Evolutionary conservation across 2,888 invertebrate species (phyloP).

Genomic region (Horisme vitalbata): DNA sequence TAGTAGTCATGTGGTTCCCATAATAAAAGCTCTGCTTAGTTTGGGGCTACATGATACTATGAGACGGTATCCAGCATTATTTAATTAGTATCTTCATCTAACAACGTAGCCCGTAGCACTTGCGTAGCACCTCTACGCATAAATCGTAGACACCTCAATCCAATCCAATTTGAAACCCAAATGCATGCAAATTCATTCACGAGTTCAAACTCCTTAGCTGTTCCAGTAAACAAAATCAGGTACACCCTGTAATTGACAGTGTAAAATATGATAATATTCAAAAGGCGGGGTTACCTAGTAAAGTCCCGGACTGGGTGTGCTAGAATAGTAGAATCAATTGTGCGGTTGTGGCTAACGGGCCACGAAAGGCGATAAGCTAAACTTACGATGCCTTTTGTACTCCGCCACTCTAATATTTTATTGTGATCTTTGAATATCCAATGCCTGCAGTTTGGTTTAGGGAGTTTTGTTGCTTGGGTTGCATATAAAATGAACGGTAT

Average conservation of each 20-base stretch:
- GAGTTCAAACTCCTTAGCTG: constrained; percentile 46
- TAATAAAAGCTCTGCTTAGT: too few species aligned
- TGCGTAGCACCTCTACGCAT: background rate
- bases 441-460: background rate
- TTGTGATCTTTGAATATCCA: constrained; percentile 51
- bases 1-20: too few species aligned
- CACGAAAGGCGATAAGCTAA: constrained; percentile 70
- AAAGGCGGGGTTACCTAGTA: constrained; percentile 53
- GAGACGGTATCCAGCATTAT: too few species aligned
- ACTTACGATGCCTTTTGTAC: constrained; percentile 74
- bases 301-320: constrained; percentile 55
- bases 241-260: constrained; percentile 58
- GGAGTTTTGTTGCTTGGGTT: too few species aligned
- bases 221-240: constrained; percentile 37
- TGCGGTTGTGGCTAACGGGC: constrained; percentile 69
- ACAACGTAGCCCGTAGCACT: constrained; percentile 1
- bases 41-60: too few species aligned
- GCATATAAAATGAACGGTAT: too few species aligned
- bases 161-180: background rate
- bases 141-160: background rate
- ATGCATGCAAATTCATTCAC: constrained; percentile 3
- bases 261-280: constrained; percentile 70
- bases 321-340: constrained; percentile 69
- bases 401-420: constrained; percentile 55
- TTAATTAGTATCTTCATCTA: too few species aligned